A percentile compares a stretch with the other conserved stretches of the same genome.
These are phyloP conservation scores for Drosophila eohydei DNA, from an alignment of 2,888 invertebrate genomes.

Conservation along the genomic window DNA sequence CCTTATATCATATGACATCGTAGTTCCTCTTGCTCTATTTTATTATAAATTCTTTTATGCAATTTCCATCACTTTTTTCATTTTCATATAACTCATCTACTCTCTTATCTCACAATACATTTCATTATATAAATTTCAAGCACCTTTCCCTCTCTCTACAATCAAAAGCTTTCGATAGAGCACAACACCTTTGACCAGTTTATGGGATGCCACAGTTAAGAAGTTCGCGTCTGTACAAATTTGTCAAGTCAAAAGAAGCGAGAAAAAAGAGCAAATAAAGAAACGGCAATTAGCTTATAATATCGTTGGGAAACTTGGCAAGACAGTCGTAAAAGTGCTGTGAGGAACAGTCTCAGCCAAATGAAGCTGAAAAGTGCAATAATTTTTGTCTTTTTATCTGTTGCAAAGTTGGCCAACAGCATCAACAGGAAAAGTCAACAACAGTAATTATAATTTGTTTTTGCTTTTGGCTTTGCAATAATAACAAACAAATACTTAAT, in stretches of 20 bases:
- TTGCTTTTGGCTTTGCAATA: constrained; percentile 16
- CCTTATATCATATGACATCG: no score
- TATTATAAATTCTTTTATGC: not conserved
- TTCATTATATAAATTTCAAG: not conserved
- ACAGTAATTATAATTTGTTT: constrained; percentile 47
- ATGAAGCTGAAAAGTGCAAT: constrained; percentile 55
- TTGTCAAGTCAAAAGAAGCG: constrained; percentile 15
- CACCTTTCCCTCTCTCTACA: not conserved
- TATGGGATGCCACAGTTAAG: constrained; percentile 29
- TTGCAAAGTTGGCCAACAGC: constrained; percentile 20
- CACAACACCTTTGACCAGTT: constrained; percentile 26
- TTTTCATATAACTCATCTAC: not conserved
- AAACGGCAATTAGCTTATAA: constrained; percentile 44
- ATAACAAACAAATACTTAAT: constrained; percentile 41
- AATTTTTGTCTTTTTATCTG: constrained; percentile 55
- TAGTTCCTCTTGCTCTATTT: no score
- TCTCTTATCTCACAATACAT: not conserved
- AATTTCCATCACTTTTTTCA: not conserved
- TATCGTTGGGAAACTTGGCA: constrained; percentile 50
- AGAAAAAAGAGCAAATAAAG: constrained; percentile 5
- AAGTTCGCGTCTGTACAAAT: constrained; percentile 3
- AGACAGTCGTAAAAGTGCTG: constrained; percentile 33
- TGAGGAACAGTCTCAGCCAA: constrained; percentile 29
- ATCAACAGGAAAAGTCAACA: constrained; percentile 24
- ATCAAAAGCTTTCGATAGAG: not conserved